Evolutionary conservation across 2,888 invertebrate genomes (phyloP).

Genomic region (Ganaspis brasiliensis): DNA sequence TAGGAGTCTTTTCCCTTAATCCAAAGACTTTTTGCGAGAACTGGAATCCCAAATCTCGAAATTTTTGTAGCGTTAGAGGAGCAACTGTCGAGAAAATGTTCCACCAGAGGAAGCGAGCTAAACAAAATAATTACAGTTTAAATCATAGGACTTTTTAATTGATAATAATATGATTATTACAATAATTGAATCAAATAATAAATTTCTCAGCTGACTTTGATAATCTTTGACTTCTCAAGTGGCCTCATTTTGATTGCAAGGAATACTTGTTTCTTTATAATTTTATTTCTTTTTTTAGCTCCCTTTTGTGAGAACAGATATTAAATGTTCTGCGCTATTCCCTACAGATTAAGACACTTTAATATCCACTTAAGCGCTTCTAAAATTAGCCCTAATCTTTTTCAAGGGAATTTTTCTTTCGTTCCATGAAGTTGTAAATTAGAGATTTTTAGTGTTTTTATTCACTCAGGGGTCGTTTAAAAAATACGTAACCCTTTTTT

Average conservation of each 20-base stretch:
- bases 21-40: constrained; percentile 86
- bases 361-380: constrained; percentile 11
- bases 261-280: constrained; percentile 23
- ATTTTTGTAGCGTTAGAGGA: constrained; percentile 83
- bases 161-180: not conserved
- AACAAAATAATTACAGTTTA: constrained; percentile 59
- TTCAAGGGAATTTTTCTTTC: not conserved
- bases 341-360: constrained; percentile 19
- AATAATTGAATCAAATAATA: constrained; percentile 51
- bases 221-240: constrained; percentile 62
- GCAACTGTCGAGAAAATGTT: constrained; percentile 85
- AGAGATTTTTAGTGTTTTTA: not conserved
- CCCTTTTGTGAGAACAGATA: constrained; percentile 37
- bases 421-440: not conserved
- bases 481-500: no score
- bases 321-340: constrained; percentile 36
- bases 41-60: constrained; percentile 85
- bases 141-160: constrained; percentile 29
- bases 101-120: constrained; percentile 89
- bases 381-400: constrained; percentile 21
- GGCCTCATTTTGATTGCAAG: constrained; percentile 62
- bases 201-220: constrained; percentile 51
- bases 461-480: no score
- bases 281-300: constrained; percentile 53
- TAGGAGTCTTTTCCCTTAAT: constrained; percentile 84